Evolutionary conservation across 2,113 vertebrate species (phyloP).

Genomic region (Shinisaurus crocodilurus): DNA sequence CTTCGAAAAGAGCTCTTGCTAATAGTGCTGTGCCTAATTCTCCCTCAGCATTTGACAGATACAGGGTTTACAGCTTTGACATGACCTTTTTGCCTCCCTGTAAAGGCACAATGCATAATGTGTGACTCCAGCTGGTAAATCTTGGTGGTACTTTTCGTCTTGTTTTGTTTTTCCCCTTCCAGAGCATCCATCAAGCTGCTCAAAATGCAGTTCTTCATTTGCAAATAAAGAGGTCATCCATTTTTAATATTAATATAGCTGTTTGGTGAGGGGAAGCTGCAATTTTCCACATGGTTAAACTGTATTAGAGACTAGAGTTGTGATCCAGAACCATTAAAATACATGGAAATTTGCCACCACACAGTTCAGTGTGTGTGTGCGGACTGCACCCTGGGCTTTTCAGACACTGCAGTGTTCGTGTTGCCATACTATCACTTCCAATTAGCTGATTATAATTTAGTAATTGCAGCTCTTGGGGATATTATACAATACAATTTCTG

Average conservation of each 20-base stretch:
- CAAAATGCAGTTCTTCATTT: background rate
- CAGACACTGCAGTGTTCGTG: background rate
- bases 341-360: background rate
- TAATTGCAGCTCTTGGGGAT: background rate
- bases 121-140: constrained; percentile 5
- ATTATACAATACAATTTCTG: background rate
- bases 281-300: background rate
- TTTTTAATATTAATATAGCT: constrained; percentile 9
- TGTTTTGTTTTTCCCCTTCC: background rate
- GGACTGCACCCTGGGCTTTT: background rate
- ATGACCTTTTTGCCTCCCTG: background rate
- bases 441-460: background rate
- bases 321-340: background rate
- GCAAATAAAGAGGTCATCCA: background rate
- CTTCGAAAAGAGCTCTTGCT: background rate
- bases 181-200: background rate
- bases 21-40: background rate
- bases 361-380: background rate
- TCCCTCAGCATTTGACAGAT: constrained; percentile 16
- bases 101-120: background rate
- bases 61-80: background rate
- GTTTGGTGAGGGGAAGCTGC: background rate
- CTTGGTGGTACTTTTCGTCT: too few species aligned
- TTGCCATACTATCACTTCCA: background rate
- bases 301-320: background rate